Conservation (phyloP, 2,113 vertebrate species). For the Eubucco bourcierii region DNA sequence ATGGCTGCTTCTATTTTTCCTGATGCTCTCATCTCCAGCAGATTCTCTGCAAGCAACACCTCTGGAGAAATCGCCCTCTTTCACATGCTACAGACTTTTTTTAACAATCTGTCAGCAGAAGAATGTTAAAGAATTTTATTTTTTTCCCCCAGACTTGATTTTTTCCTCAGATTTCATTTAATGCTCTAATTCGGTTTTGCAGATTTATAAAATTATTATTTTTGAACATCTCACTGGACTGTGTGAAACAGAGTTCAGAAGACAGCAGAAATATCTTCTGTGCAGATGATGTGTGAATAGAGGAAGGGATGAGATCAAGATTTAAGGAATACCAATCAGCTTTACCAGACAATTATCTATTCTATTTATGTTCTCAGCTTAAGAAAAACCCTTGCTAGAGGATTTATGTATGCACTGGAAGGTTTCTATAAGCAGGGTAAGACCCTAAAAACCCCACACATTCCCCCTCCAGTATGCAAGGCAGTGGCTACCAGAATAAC, state of each 20-base stretch:
- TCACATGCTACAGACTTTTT: neutral
- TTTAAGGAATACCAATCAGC: constrained; percentile 57
- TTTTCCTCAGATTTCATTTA: neutral
- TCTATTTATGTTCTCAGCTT: constrained; percentile 16
- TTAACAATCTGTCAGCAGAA: neutral
- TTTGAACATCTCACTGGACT: constrained; percentile 33
- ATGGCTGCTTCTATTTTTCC: neutral
- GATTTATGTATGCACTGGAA: neutral
- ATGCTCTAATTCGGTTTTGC: neutral
- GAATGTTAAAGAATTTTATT: neutral
- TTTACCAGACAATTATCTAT: constrained; percentile 30
- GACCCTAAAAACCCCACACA: neutral
- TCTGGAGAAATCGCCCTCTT: neutral
- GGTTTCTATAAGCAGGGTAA: neutral
- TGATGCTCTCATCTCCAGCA: neutral
- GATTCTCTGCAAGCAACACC: neutral
- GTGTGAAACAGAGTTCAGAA: constrained; percentile 60
- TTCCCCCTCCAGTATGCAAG: neutral
- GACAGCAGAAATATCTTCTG: constrained; percentile 46
- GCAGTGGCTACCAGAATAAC: neutral
- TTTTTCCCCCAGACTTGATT: neutral
- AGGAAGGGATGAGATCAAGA: constrained; percentile 44
- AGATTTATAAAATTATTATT: neutral
- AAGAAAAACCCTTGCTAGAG: neutral
- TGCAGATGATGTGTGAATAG: constrained; percentile 60